Percentiles rank a stretch among this genome's conserved stretches.
phyloP scores from a whole-genome alignment of 2,797 vertebrate genomes.

The Tarsius wallacei region DNA sequence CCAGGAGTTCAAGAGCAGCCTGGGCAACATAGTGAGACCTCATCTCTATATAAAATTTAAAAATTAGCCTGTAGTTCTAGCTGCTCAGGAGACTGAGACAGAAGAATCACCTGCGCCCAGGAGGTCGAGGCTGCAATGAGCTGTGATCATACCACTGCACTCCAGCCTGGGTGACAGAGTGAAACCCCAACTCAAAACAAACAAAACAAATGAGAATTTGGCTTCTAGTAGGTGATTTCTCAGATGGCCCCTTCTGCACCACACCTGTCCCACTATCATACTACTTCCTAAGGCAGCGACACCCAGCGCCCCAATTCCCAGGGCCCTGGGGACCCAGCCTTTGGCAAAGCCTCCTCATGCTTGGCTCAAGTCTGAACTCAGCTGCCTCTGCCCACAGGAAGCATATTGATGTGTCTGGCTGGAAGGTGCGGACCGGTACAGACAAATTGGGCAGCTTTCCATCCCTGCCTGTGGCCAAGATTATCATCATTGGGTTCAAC shows the following conservation, averaged over 20 bases:
- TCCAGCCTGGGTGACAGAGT: no score
- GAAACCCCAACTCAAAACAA: no score
- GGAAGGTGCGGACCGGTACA: conserved; percentile 93
- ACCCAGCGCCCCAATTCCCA: background rate
- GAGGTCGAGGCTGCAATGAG: no score
- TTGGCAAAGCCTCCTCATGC: background rate
- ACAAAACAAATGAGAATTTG: background rate
- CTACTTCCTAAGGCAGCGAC: background rate
- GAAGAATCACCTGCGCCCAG: no score
- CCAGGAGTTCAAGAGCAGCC: no score
- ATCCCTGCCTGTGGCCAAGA: conserved; percentile 92
- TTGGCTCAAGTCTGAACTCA: background rate
- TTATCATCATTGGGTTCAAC: conserved; percentile 91
- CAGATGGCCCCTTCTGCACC: background rate
- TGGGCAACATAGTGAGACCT: no score
- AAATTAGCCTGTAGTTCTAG: no score
- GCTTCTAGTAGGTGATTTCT: background rate
- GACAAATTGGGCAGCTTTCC: conserved; percentile 84
- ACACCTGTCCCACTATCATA: no score
- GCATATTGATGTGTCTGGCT: conserved; percentile 88
- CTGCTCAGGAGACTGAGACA: no score
- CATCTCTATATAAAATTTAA: no score
- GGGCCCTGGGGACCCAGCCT: background rate
- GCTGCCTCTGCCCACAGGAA: conserved; percentile 78
- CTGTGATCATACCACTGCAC: no score